These are phyloP conservation scores for Holcopasites calliopsidis DNA, from an alignment of 1,140 invertebrate species.

Conservation along the genomic window DNA sequence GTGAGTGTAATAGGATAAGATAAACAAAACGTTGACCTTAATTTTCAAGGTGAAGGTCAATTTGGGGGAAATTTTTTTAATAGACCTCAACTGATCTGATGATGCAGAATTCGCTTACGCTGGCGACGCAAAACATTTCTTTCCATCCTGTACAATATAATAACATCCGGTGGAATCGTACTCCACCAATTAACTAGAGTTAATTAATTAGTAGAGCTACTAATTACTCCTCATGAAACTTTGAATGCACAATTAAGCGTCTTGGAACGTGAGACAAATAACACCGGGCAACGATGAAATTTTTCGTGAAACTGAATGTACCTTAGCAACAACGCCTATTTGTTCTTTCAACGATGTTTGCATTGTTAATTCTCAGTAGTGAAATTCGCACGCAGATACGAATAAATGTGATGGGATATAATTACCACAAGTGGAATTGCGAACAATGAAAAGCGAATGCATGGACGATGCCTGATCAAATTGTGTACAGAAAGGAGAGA, in stretches of 20 bases:
- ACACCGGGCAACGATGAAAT: neutral
- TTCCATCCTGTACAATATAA: neutral
- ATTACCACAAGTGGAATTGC: neutral
- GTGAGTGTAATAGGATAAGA: too few relatives aligned
- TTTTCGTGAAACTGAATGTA: neutral
- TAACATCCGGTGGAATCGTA: neutral
- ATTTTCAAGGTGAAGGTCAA: too few relatives aligned
- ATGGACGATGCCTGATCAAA: slow-evolving; percentile 2
- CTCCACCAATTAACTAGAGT: too few relatives aligned
- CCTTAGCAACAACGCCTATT: neutral
- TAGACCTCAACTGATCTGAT: too few relatives aligned
- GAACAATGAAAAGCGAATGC: slow-evolving; percentile 20
- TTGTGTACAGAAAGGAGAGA: neutral
- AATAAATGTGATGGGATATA: neutral
- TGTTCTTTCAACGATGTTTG: neutral
- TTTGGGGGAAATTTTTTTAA: too few relatives aligned
- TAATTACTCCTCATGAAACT: neutral
- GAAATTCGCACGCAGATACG: slow-evolving; percentile 30
- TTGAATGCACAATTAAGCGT: neutral
- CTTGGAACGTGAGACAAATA: neutral
- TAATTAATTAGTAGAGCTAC: too few relatives aligned
- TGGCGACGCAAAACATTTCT: too few relatives aligned
- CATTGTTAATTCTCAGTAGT: slow-evolving; percentile 44
- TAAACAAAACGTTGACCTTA: too few relatives aligned
- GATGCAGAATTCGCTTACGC: too few relatives aligned